phyloP scores from a whole-genome alignment of 2,797 vertebrate genomes.

The Enteromius unitaeniatus region DNA sequence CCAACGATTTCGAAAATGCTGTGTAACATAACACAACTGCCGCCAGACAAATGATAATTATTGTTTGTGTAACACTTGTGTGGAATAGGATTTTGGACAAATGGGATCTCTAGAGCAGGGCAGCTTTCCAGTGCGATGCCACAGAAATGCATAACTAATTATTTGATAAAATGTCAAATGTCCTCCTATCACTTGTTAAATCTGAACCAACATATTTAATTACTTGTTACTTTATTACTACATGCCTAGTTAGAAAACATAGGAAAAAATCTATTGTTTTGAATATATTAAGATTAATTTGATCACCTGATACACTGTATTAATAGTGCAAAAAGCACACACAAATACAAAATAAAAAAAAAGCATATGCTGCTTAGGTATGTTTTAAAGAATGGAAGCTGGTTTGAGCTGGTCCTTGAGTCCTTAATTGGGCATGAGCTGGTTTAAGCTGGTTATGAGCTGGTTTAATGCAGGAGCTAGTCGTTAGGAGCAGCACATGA shows the following conservation, averaged over 20 bases:
- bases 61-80: neutral
- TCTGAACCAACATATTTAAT: neutral
- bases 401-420: too few species aligned
- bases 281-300: neutral
- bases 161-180: neutral
- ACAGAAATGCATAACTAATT: neutral
- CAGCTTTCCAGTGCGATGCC: neutral
- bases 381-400: neutral
- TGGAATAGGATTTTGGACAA: constrained; percentile 6
- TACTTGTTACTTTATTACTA: neutral
- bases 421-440: too few species aligned
- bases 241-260: neutral
- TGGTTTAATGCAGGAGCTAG: neutral
- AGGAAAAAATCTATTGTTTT: neutral
- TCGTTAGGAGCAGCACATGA: neutral
- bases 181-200: neutral
- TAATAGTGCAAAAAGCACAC: neutral
- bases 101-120: neutral
- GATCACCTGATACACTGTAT: neutral
- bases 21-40: neutral
- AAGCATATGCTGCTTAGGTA: neutral
- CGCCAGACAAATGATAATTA: neutral
- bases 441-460: too few species aligned
- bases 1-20: neutral
- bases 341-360: neutral